A percentile compares a stretch with the other conserved stretches of the same genome.
Evolutionary conservation across 2,888 invertebrate species (phyloP).

Genomic region (Salpingus planirostris): DNA sequence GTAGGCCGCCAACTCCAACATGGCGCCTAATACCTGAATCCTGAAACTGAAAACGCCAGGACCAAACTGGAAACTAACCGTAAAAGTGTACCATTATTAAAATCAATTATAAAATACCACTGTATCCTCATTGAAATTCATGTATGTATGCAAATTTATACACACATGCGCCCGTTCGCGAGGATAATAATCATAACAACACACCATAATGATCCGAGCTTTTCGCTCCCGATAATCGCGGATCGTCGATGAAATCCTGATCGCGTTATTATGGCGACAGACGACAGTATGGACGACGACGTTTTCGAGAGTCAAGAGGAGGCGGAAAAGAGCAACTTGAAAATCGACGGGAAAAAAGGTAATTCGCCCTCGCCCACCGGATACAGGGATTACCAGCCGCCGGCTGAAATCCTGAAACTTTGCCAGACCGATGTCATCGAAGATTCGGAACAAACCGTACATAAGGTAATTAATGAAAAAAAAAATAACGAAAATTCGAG

Average conservation of each 20-base stretch:
- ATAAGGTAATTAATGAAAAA: slow-evolving; percentile 59
- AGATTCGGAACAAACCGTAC: slow-evolving; percentile 52
- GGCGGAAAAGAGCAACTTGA: slow-evolving; percentile 23
- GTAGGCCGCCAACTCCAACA: slow-evolving; percentile 21
- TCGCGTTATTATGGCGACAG: slow-evolving; percentile 35
- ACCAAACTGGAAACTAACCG: background rate
- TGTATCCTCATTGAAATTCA: too few relatives aligned
- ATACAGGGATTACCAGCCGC: slow-evolving; percentile 70
- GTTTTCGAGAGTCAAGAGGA: slow-evolving; percentile 63
- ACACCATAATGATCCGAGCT: background rate
- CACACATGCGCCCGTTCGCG: background rate
- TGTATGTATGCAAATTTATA: background rate
- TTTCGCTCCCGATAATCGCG: too few relatives aligned
- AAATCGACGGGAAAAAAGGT: slow-evolving; percentile 28
- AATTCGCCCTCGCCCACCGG: slow-evolving; percentile 67
- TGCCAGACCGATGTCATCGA: slow-evolving; percentile 43
- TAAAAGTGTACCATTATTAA: background rate
- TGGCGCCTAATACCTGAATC: slow-evolving; percentile 19
- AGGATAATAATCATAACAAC: background rate
- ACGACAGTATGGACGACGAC: slow-evolving; percentile 77
- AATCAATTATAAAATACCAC: too few relatives aligned
- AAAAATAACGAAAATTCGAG: too few relatives aligned
- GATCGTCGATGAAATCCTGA: too few relatives aligned
- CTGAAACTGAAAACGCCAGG: background rate
- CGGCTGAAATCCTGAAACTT: slow-evolving; percentile 55